phyloP scores from a whole-genome alignment of 2,888 invertebrate genomes.

The Heteropelma amictum region DNA sequence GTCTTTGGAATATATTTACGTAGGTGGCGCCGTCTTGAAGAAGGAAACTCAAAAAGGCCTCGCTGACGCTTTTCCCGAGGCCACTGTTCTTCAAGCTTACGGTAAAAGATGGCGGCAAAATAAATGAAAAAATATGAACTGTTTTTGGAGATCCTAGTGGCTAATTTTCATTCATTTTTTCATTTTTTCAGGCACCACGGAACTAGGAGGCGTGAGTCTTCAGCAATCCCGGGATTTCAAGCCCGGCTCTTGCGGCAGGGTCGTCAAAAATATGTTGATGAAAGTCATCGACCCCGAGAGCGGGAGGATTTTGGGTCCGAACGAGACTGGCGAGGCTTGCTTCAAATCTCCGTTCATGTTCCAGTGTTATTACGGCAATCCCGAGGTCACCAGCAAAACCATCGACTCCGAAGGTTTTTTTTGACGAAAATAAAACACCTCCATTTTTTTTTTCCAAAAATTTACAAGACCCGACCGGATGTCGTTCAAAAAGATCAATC shows the following conservation, averaged over 20 bases:
- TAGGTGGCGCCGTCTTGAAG: slow-evolving; percentile 59
- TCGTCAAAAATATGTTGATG: slow-evolving; percentile 54
- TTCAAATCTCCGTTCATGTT: slow-evolving; percentile 59
- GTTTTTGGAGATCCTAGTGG: background rate
- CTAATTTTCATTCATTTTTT: background rate
- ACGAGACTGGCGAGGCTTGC: slow-evolving; percentile 63
- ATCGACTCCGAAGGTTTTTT: slow-evolving; percentile 65
- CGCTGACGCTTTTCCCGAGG: slow-evolving; percentile 39
- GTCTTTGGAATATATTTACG: slow-evolving; percentile 42
- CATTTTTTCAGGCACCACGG: slow-evolving; percentile 65
- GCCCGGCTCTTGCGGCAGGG: slow-evolving; percentile 65
- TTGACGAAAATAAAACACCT: background rate
- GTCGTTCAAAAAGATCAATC: too few species aligned
- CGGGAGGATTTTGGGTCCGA: slow-evolving; percentile 60
- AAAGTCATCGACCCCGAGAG: slow-evolving; percentile 64
- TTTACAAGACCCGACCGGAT: too few species aligned
- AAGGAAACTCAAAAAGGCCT: slow-evolving; percentile 50
- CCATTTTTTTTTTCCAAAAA: background rate
- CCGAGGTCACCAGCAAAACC: slow-evolving; percentile 55
- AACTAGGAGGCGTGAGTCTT: slow-evolving; percentile 56
- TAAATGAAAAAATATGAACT: background rate
- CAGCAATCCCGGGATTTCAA: slow-evolving; percentile 49
- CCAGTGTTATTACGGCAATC: slow-evolving; percentile 60
- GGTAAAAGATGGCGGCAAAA: slow-evolving; percentile 53
- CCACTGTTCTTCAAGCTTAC: slow-evolving; percentile 55